A percentile compares a stretch with the other conserved stretches of the same genome.
These are phyloP conservation scores for Anarsia innoxiella DNA, from an alignment of 2,888 invertebrate species.

Conservation along the genomic window DNA sequence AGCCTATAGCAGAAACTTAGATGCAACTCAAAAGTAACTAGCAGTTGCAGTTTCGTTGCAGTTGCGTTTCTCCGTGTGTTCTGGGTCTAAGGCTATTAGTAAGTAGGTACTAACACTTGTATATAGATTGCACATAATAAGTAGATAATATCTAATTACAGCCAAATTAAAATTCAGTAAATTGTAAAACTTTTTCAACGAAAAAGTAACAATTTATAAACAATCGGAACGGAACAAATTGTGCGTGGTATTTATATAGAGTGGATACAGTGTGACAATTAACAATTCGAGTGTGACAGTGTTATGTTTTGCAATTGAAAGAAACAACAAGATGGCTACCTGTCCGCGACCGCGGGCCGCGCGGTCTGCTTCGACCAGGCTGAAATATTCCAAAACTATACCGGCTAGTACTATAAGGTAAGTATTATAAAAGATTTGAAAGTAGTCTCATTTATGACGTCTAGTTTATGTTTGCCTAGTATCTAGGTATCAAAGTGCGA, in stretches of 20 bases:
- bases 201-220: constrained; percentile 13
- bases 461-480: too few relatives aligned
- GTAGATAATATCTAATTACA: too few relatives aligned
- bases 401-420: constrained; percentile 62
- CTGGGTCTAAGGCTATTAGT: too few relatives aligned
- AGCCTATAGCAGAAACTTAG: too few relatives aligned
- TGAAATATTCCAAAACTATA: constrained; percentile 64
- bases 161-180: constrained; percentile 5
- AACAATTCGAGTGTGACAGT: constrained; percentile 6
- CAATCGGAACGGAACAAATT: constrained; percentile 3
- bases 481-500: too few relatives aligned
- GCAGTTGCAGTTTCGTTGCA: too few relatives aligned
- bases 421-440: too few relatives aligned
- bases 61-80: too few relatives aligned
- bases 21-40: too few relatives aligned
- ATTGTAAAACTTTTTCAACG: constrained; percentile 11
- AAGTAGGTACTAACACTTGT: too few relatives aligned
- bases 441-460: too few relatives aligned
- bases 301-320: constrained; percentile 5
- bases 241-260: constrained; percentile 5
- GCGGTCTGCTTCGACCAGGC: constrained; percentile 48
- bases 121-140: too few relatives aligned
- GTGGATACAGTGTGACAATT: constrained; percentile 10
- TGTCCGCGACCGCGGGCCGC: constrained; percentile 56
- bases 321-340: constrained; percentile 43